phyloP scores from a whole-genome alignment of 2,113 vertebrate species.

The Tetrao urogallus region DNA sequence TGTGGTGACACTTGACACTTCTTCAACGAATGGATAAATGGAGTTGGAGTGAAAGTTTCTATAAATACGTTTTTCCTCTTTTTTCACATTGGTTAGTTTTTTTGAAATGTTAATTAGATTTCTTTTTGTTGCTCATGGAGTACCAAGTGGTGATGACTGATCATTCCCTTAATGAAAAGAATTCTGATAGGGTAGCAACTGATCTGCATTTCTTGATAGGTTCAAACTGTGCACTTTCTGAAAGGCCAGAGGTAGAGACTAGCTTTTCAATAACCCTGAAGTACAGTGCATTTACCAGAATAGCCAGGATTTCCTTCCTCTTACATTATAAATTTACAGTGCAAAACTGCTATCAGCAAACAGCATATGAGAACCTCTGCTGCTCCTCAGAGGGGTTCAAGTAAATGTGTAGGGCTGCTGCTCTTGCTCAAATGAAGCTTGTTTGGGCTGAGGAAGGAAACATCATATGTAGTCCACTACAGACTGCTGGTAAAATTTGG shows the following conservation, averaged over 20 bases:
- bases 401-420: not conserved
- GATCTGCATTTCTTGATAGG: not conserved
- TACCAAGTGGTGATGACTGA: not conserved
- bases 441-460: not conserved
- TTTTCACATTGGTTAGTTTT: not conserved
- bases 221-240: not conserved
- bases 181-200: not conserved
- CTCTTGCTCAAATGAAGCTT: not conserved
- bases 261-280: not conserved
- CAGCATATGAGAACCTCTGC: not conserved
- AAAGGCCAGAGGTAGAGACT: not conserved
- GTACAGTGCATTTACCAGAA: not conserved
- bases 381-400: not conserved
- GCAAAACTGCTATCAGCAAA: not conserved
- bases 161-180: not conserved
- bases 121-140: not conserved
- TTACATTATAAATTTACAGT: not conserved
- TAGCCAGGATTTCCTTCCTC: not conserved
- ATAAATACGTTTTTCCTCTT: slow-evolving; percentile 15
- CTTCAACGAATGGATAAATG: slow-evolving; percentile 4
- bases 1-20: slow-evolving; percentile 27
- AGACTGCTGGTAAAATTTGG: not conserved
- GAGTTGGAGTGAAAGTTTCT: slow-evolving; percentile 37
- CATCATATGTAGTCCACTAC: not conserved
- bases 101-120: not conserved